Conservation (phyloP, 2,113 vertebrate species). For the Amazona guildingii region DNA sequence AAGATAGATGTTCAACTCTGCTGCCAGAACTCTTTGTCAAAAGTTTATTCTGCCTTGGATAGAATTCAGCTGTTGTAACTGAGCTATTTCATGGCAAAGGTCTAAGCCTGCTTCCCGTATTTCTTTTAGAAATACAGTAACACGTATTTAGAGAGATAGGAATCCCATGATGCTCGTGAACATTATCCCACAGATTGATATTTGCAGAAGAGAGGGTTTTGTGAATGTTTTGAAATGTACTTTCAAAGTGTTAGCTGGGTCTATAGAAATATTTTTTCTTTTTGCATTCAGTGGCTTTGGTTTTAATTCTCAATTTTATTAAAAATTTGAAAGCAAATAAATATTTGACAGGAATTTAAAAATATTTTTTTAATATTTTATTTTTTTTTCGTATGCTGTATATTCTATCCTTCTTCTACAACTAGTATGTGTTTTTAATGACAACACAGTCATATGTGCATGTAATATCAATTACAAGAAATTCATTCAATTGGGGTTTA, state of each 20-base stretch:
- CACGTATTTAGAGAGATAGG: background rate
- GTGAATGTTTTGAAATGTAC: background rate
- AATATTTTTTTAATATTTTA: background rate
- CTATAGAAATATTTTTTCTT: background rate
- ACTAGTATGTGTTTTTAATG: background rate
- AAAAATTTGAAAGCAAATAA: background rate
- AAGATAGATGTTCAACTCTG: conserved; percentile 53
- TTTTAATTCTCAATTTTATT: background rate
- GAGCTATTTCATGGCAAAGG: conserved; percentile 1
- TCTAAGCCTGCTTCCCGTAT: background rate
- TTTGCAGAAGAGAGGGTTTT: background rate
- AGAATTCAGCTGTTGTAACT: conserved; percentile 43
- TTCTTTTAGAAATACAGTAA: conserved; percentile 13
- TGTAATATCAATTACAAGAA: background rate
- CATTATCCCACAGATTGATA: background rate
- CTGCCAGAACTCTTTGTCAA: background rate
- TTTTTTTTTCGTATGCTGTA: background rate
- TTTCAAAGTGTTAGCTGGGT: background rate
- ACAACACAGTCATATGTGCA: background rate
- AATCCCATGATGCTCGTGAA: background rate
- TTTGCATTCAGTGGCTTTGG: background rate
- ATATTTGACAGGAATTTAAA: background rate
- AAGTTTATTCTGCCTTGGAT: conserved; percentile 13
- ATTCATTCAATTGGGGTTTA: background rate
- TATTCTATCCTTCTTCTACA: background rate